Percentiles rank a stretch among this genome's conserved stretches.
These are phyloP conservation scores for Cephus spinipes DNA, from an alignment of 2,888 invertebrate species.

Conservation along the genomic window DNA sequence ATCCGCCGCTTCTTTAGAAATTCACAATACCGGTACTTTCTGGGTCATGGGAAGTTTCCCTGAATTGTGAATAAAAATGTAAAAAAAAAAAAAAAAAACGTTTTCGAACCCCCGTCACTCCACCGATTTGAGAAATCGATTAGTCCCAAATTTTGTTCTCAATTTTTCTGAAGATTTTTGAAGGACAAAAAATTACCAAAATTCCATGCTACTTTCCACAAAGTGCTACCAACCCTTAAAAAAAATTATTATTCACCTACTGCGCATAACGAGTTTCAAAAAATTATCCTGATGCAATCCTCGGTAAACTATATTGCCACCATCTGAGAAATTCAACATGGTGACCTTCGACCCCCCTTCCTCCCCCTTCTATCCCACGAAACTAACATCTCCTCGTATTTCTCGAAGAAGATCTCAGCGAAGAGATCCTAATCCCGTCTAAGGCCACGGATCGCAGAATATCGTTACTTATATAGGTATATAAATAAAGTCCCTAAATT, in stretches of 20 bases:
- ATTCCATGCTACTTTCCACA: background rate
- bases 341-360: background rate
- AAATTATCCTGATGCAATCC: too few relatives aligned
- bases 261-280: too few relatives aligned
- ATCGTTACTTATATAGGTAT: background rate
- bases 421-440: background rate
- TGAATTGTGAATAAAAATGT: background rate
- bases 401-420: background rate
- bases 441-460: background rate
- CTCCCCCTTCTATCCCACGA: background rate
- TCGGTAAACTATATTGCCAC: background rate
- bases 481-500: constrained; percentile 7
- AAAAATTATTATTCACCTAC: background rate
- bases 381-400: background rate
- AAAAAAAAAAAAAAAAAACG: background rate
- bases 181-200: background rate
- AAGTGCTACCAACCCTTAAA: background rate
- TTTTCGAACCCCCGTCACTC: background rate
- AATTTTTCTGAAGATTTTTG: background rate
- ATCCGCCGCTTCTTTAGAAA: constrained; percentile 56
- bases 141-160: background rate
- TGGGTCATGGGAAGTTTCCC: constrained; percentile 63
- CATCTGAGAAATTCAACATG: background rate
- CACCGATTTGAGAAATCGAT: background rate
- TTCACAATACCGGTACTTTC: constrained; percentile 43